Evolutionary conservation across 1,140 invertebrate species (phyloP).

Genomic region (fruit fly (Drosophila melanogaster)): DNA sequence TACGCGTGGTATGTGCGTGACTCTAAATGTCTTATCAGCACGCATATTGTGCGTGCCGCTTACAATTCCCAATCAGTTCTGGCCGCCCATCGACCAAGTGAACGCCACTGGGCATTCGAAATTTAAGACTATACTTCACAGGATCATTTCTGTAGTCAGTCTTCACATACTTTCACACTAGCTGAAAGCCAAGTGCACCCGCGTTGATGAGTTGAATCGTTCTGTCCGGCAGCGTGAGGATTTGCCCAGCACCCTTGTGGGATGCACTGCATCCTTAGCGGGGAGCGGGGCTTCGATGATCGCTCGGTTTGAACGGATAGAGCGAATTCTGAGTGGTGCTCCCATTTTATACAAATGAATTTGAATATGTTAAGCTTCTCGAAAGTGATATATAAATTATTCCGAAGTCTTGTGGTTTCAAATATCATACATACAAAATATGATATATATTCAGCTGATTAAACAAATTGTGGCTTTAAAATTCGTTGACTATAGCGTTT

Average conservation of each 20-base stretch:
- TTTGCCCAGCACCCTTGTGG: constrained; percentile 27
- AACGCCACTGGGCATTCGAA: too few relatives aligned
- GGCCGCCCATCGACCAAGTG: neutral
- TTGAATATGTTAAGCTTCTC: neutral
- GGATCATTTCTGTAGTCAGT: constrained; percentile 82
- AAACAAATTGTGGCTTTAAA: too few relatives aligned
- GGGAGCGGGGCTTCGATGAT: constrained; percentile 65
- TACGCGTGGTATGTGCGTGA: neutral
- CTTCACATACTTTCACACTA: constrained; percentile 69
- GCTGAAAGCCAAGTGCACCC: constrained; percentile 49
- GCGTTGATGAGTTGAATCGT: constrained; percentile 76
- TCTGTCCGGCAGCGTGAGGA: constrained; percentile 76
- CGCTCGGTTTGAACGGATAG: constrained; percentile 5
- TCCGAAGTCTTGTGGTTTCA: too few relatives aligned
- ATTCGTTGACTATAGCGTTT: too few relatives aligned
- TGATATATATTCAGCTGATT: neutral
- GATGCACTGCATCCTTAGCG: constrained; percentile 1
- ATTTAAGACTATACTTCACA: constrained; percentile 80
- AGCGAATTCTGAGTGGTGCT: constrained; percentile 15
- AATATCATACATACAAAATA: too few relatives aligned
- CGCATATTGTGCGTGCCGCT: neutral
- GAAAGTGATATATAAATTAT: too few relatives aligned
- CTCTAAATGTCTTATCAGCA: neutral
- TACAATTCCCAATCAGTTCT: constrained; percentile 2
- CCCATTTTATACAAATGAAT: constrained; percentile 2